A percentile compares a stretch with the other conserved stretches of the same genome.
Conservation (phyloP, 2,797 vertebrate species). For the Meda fulgida region DNA sequence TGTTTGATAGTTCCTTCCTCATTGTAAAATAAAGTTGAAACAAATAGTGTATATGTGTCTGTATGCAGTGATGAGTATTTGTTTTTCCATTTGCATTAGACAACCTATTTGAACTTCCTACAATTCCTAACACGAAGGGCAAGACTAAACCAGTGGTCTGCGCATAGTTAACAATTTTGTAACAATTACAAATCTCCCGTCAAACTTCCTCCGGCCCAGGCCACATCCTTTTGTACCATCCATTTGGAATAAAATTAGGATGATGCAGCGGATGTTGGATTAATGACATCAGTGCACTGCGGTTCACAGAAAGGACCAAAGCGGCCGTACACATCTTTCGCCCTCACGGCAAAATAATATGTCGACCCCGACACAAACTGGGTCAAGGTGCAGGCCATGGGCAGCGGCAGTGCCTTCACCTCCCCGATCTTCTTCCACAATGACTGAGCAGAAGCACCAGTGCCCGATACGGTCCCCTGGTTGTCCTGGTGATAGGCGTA, state of each 20-base stretch:
- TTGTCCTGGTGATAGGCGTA: slow-evolving; percentile 95
- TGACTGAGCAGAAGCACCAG: slow-evolving; percentile 75
- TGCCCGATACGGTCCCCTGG: slow-evolving; percentile 68
- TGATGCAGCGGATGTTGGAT: slow-evolving; percentile 64
- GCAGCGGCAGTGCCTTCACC: slow-evolving; percentile 94
- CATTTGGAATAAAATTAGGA: slow-evolving; percentile 63
- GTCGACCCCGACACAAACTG: slow-evolving; percentile 98
- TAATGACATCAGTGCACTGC: slow-evolving; percentile 98
- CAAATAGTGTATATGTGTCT: slow-evolving; percentile 47
- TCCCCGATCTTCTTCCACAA: slow-evolving; percentile 99
- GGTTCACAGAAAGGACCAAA: slow-evolving; percentile 98
- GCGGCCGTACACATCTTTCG: slow-evolving; percentile 95
- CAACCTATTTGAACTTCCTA: slow-evolving; percentile 60
- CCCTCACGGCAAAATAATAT: slow-evolving; percentile 96
- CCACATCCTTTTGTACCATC: slow-evolving; percentile 3
- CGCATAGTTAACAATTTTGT: slow-evolving; percentile 37
- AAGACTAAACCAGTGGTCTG: slow-evolving; percentile 55
- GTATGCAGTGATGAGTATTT: slow-evolving; percentile 29
- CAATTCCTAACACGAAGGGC: slow-evolving; percentile 54
- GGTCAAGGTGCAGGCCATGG: slow-evolving; percentile 98
- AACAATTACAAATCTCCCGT: slow-evolving; percentile 38
- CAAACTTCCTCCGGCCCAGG: slow-evolving; percentile 4
- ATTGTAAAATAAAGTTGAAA: slow-evolving; percentile 57
- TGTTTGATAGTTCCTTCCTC: slow-evolving; percentile 50
- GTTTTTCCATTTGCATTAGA: slow-evolving; percentile 38